Evolutionary conservation across 2,888 invertebrate species (phyloP).

Genomic region (Diachrysia chrysitis): DNA sequence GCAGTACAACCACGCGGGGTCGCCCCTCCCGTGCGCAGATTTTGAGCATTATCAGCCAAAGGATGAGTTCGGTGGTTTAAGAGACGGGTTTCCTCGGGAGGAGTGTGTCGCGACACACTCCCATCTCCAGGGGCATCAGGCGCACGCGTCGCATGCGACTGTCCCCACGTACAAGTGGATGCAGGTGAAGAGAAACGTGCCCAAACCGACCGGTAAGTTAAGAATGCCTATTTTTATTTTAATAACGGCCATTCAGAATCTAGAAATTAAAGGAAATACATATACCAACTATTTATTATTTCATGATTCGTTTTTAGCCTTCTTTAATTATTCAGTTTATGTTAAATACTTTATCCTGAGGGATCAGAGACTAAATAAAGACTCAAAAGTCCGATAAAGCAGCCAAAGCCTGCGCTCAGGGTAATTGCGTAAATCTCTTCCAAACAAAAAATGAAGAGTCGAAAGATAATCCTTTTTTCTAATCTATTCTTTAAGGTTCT

Average conservation of each 20-base stretch:
- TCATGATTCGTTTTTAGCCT: no score
- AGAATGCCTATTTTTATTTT: background rate
- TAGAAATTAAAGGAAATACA: background rate
- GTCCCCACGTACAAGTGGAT: slow-evolving; percentile 99
- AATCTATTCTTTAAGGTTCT: no score
- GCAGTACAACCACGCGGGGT: slow-evolving; percentile 81
- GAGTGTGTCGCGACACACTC: slow-evolving; percentile 77
- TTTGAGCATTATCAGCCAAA: slow-evolving; percentile 91
- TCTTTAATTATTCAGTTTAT: no score
- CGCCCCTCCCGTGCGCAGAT: slow-evolving; percentile 88
- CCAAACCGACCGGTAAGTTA: slow-evolving; percentile 96
- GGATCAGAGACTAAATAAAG: no score
- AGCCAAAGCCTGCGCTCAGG: no score
- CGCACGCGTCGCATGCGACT: slow-evolving; percentile 88
- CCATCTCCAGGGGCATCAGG: slow-evolving; percentile 76
- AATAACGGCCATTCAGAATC: background rate
- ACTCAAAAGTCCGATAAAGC: no score
- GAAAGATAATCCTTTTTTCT: no score
- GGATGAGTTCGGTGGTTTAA: slow-evolving; percentile 87
- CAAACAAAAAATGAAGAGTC: no score
- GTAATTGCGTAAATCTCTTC: no score
- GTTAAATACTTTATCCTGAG: no score
- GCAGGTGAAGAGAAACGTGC: slow-evolving; percentile 99
- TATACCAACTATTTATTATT: no score
- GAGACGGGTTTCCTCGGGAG: slow-evolving; percentile 78